Conservation (phyloP, 2,113 vertebrate species). For the Nibea albiflora region DNA sequence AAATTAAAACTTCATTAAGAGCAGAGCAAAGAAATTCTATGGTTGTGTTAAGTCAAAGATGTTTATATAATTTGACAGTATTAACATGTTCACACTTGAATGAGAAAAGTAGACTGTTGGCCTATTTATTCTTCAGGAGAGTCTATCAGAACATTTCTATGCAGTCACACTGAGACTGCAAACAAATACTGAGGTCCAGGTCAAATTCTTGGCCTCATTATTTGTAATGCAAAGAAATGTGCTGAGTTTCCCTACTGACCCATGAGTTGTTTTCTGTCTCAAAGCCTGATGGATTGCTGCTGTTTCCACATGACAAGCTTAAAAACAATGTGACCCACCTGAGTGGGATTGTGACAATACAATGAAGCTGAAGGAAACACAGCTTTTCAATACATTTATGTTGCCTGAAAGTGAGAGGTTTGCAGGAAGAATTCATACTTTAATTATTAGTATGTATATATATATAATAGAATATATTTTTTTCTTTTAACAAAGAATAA, state of each 20-base stretch:
- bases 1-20: background rate
- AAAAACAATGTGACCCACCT: background rate
- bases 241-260: slow-evolving; percentile 39
- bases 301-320: slow-evolving; percentile 18
- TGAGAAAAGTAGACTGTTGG: background rate
- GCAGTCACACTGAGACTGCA: slow-evolving; percentile 1
- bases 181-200: slow-evolving; percentile 30
- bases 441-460: too few relatives aligned
- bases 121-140: slow-evolving; percentile 10
- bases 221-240: slow-evolving; percentile 53
- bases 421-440: too few relatives aligned
- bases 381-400: background rate
- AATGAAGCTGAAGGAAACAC: background rate
- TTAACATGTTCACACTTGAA: slow-evolving; percentile 2
- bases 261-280: slow-evolving; percentile 13
- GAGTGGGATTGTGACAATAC: background rate
- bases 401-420: background rate
- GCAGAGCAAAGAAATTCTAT: background rate
- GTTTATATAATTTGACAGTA: background rate
- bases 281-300: background rate
- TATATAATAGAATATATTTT: too few relatives aligned
- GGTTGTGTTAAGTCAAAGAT: background rate
- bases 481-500: background rate
- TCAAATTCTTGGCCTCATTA: slow-evolving; percentile 50
- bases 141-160: background rate